phyloP scores from a whole-genome alignment of 2,888 invertebrate genomes.

The Quadriops clusia region DNA sequence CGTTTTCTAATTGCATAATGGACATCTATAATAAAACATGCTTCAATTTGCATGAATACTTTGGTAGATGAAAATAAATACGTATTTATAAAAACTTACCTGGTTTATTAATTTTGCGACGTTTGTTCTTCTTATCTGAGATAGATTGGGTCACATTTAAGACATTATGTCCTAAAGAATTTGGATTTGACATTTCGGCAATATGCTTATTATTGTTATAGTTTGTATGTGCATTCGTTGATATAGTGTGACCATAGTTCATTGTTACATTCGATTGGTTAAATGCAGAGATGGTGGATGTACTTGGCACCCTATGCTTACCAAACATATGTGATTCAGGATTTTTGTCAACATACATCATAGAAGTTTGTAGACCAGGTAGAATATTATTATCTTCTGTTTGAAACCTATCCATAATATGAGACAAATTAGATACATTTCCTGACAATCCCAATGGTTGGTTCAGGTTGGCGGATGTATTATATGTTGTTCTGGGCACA shows the following conservation, averaged over 20 bases:
- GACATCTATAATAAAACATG: too few relatives aligned
- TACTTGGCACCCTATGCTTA: slow-evolving; percentile 27
- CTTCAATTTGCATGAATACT: background rate
- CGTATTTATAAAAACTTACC: slow-evolving; percentile 11
- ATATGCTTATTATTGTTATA: slow-evolving; percentile 28
- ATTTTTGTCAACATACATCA: slow-evolving; percentile 33
- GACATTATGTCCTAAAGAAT: slow-evolving; percentile 16
- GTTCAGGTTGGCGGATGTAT: slow-evolving; percentile 39
- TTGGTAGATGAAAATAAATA: background rate
- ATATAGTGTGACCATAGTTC: slow-evolving; percentile 27
- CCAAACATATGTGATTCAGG: slow-evolving; percentile 29
- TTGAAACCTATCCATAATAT: slow-evolving; percentile 47
- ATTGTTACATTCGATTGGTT: slow-evolving; percentile 29
- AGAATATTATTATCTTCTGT: slow-evolving; percentile 43
- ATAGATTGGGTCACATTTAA: slow-evolving; percentile 11
- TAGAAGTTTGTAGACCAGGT: slow-evolving; percentile 37
- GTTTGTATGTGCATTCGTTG: slow-evolving; percentile 23
- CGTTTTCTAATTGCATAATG: too few relatives aligned
- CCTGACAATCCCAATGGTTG: slow-evolving; percentile 36
- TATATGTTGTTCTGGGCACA: slow-evolving; percentile 25
- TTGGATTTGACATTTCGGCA: slow-evolving; percentile 25
- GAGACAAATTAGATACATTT: slow-evolving; percentile 46
- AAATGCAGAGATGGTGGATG: slow-evolving; percentile 30
- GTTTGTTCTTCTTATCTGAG: slow-evolving; percentile 27
- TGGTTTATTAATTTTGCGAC: slow-evolving; percentile 23